Evolutionary conservation across 2,113 vertebrate species (phyloP).

Genomic region (Semnornis frantzii): DNA sequence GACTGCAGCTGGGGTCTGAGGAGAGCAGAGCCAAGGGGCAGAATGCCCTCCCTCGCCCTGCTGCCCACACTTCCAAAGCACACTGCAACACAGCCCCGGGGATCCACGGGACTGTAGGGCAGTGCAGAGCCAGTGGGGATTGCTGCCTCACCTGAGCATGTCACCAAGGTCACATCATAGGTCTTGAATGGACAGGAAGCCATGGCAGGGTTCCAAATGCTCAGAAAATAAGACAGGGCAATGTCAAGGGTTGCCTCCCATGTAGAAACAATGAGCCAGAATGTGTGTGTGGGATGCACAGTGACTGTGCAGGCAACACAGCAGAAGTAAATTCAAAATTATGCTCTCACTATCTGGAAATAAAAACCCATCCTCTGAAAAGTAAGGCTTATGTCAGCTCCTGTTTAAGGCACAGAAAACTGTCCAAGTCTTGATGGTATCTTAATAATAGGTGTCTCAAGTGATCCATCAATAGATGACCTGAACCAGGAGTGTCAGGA

Average conservation of each 20-base stretch:
- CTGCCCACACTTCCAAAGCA: neutral
- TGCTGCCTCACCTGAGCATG: neutral
- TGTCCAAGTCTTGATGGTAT: no score
- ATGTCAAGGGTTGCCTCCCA: neutral
- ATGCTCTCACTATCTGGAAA: neutral
- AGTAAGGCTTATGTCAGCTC: neutral
- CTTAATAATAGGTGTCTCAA: neutral
- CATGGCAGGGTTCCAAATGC: neutral
- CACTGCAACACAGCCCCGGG: neutral
- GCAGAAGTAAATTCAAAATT: neutral
- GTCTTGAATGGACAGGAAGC: neutral
- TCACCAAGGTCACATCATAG: neutral
- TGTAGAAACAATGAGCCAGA: accelerated
- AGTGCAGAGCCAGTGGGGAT: neutral
- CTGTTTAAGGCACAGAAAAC: neutral
- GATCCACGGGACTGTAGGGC: neutral
- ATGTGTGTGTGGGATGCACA: neutral
- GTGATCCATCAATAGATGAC: neutral
- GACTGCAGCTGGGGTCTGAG: no score
- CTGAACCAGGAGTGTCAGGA: neutral
- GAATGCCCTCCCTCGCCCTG: neutral
- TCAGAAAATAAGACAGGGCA: neutral
- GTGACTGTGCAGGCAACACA: neutral
- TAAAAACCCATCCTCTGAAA: neutral
- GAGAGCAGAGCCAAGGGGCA: no score